Evolutionary conservation across 2,113 vertebrate species (phyloP).

Genomic region (Cheirogaleus medius): DNA sequence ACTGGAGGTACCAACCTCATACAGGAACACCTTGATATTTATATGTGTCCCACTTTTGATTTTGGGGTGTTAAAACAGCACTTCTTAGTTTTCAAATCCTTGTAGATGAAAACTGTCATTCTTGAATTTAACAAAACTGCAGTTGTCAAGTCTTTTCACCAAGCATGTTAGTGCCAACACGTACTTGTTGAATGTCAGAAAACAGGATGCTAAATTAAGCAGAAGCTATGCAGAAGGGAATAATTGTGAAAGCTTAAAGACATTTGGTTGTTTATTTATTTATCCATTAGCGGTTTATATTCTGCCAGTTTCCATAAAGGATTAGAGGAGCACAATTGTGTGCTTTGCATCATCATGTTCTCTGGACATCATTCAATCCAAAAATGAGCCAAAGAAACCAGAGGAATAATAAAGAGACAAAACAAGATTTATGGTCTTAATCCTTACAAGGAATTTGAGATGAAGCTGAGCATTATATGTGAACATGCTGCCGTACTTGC

Average conservation of each 20-base stretch:
- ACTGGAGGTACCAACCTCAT: neutral
- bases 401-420: neutral
- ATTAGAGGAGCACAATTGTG: neutral
- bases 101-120: neutral
- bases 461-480: neutral
- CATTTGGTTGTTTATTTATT: neutral
- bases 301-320: neutral
- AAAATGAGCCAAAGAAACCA: neutral
- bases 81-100: neutral
- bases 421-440: neutral
- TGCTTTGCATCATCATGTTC: neutral
- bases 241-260: neutral
- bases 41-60: neutral
- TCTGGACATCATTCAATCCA: neutral
- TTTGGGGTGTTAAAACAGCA: neutral
- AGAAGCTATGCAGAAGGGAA: neutral
- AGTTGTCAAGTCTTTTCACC: constrained; percentile 23
- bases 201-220: constrained; percentile 36
- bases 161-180: neutral
- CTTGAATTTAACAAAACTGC: constrained; percentile 25
- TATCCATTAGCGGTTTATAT: neutral
- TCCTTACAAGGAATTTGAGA: neutral
- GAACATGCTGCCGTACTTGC: neutral
- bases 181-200: neutral
- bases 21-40: neutral